phyloP scores from a whole-genome alignment of 2,113 vertebrate species.

The Clarias magur region DNA sequence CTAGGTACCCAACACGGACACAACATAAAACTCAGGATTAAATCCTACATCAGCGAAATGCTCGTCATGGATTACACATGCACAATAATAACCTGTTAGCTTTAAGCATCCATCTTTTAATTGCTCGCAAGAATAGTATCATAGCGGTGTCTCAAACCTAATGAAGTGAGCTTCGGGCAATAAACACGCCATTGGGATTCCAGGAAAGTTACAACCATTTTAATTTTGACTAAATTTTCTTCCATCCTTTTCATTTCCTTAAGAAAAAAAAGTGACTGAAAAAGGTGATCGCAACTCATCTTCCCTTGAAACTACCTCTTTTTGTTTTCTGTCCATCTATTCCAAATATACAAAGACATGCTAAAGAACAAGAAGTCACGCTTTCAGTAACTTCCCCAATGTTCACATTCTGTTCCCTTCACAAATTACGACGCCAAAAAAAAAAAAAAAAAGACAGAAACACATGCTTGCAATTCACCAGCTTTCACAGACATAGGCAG shows the following conservation, averaged over 20 bases:
- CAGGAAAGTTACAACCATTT: not conserved
- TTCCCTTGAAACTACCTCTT: not conserved
- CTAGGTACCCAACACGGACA: not conserved
- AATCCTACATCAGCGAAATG: not conserved
- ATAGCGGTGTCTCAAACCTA: not conserved
- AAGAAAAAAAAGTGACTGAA: not conserved
- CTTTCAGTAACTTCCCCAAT: not conserved
- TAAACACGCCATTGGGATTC: not conserved
- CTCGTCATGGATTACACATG: not conserved
- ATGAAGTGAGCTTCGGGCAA: not conserved
- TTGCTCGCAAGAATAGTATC: not conserved
- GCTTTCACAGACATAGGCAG: conserved; percentile 40
- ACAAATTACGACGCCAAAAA: not conserved
- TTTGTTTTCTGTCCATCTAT: not conserved
- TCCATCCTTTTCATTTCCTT: too few species aligned
- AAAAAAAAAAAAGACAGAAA: not conserved
- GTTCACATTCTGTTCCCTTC: not conserved
- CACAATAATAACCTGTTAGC: not conserved
- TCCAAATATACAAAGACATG: not conserved
- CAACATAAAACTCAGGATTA: not conserved
- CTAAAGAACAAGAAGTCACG: not conserved
- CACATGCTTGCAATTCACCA: conserved; percentile 19
- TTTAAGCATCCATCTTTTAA: too few species aligned
- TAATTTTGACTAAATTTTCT: not conserved
- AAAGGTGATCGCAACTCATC: not conserved